phyloP scores from a whole-genome alignment of 2,888 invertebrate species.

The Cheilosia pagana region DNA sequence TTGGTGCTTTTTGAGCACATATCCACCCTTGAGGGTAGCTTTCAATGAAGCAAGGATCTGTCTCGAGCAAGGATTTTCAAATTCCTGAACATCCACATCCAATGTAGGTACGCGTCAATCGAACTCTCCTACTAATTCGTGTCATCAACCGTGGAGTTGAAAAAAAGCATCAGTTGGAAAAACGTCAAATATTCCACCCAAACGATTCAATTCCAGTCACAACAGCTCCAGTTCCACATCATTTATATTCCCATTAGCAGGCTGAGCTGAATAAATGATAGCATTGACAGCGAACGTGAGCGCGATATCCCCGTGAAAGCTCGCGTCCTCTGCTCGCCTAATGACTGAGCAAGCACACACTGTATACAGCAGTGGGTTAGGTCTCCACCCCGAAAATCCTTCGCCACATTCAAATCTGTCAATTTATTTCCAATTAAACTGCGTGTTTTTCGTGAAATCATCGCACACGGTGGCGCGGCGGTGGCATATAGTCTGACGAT shows the following conservation, averaged over 20 bases:
- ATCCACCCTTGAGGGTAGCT: no score
- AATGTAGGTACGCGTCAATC: no score
- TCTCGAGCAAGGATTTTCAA: no score
- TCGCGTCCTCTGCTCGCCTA: constrained; percentile 32
- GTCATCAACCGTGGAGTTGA: no score
- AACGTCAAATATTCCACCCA: no score
- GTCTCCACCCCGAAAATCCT: constrained; percentile 26
- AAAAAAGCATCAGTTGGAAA: no score
- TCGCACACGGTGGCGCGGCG: constrained; percentile 15
- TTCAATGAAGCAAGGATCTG: no score
- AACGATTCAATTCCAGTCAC: background rate
- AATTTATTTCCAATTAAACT: constrained; percentile 58
- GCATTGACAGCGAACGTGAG: constrained; percentile 35
- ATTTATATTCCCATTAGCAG: constrained; percentile 38
- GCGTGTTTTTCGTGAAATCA: constrained; percentile 39
- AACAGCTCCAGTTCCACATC: constrained; percentile 22
- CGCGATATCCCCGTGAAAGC: constrained; percentile 14
- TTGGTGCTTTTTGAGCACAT: no score
- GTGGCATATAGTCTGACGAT: background rate
- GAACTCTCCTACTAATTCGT: no score
- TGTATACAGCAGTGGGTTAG: background rate
- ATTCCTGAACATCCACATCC: no score
- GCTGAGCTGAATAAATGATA: constrained; percentile 29
- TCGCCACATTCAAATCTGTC: constrained; percentile 55
- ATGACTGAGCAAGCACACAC: constrained; percentile 30